Evolutionary conservation across 1,140 invertebrate species (phyloP).

Genomic region (Brachionus asplanchnoidis): DNA sequence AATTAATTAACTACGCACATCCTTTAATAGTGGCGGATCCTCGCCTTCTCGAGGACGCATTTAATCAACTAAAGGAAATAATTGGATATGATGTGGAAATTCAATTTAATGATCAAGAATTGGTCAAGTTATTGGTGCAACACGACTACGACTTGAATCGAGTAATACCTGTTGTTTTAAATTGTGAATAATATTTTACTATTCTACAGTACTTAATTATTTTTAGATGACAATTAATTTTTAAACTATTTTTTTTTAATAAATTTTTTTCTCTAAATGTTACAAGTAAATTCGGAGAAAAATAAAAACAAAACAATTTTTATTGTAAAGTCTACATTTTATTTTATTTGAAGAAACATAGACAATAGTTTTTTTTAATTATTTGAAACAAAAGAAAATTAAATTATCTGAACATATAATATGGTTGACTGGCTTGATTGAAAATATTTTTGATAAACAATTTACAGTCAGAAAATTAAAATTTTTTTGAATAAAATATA

Average conservation of each 20-base stretch:
- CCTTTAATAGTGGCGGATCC: conserved; percentile 34
- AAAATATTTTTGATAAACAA: no score
- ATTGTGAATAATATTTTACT: neutral
- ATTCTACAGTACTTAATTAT: neutral
- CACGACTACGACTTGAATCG: conserved; percentile 26
- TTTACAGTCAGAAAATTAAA: no score
- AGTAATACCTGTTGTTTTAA: conserved; percentile 25
- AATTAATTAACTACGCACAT: conserved; percentile 23
- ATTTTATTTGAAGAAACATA: no score
- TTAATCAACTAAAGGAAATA: conserved; percentile 26
- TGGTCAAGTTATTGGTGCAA: conserved; percentile 9
- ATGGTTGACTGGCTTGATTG: no score
- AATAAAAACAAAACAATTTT: no score
- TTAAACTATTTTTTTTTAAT: neutral
- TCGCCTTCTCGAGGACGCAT: neutral
- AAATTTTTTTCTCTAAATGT: neutral
- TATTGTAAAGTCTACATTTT: no score
- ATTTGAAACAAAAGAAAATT: no score
- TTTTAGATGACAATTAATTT: neutral
- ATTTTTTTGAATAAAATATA: no score
- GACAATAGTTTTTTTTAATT: no score
- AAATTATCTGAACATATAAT: no score
- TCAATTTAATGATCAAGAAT: neutral
- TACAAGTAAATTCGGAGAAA: no score
- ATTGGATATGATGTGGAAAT: neutral